Evolutionary conservation across 2,797 vertebrate genomes (phyloP), one percentile per base, ranked within the genome.

Genomic region (Catharus ustulatus): DNA sequence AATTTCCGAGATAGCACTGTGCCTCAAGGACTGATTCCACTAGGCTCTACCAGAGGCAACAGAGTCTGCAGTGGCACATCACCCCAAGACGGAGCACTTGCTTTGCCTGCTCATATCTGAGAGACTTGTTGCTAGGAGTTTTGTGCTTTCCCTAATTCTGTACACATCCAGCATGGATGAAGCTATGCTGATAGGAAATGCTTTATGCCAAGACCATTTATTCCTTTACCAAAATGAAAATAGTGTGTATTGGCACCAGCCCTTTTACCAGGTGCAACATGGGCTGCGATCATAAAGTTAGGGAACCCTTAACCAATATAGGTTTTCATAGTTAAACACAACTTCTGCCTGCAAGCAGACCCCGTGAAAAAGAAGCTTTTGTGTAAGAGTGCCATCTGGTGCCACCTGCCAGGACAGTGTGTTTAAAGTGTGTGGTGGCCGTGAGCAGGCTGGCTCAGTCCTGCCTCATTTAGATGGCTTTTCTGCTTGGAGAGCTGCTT

Each of bases 321-420:
- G 40, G 26, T 51, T 75, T 82, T 59, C 21, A 32, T 38, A 75
- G 62, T 86, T 84, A 84, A 85, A 75, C 17, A 52, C 67, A 89
- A 79, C 72, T 83, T 80, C 61, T 92, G 78, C 22, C 48, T 75
- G 75, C 67, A 40, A 55, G 67, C 34, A 94, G 48, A 75, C 11
- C 32, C 74, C 23, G 55, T 69, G 55, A 63, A 84, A 88, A 84
- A 67, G 63, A 66, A 96, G 91, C 80, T 89, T 93, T 90, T 95
- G 91, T 95, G 91, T 94, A 71, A 96, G 89, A 94, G 80, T 96
- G 94, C 95, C 95, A 95, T 81, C 94, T 96, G 93, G 94, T 95
- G 95, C 94, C 89, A 96, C 93, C 77, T 94, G 77, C 80, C 63
- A 91, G 87, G 93, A 88, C 77, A 88, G 59, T 82, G 83, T 81